Evolutionary conservation across 1,140 invertebrate species (phyloP), one percentile per base, ranked within the genome.

Genomic region (Apis florea): DNA sequence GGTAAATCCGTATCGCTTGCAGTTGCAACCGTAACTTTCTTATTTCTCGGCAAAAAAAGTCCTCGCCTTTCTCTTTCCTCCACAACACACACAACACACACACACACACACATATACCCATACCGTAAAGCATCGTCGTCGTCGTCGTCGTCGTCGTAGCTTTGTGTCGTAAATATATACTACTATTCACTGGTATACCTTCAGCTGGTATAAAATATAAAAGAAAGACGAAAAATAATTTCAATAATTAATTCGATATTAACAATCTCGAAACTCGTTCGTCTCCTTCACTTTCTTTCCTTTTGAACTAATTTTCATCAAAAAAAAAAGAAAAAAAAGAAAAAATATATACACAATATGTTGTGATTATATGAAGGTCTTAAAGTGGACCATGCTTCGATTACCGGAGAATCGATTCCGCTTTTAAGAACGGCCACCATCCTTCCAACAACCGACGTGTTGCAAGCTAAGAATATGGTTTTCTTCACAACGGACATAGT

Each of bases 401-500:
- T 99, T 90, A 99, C 98, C 88, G 98, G 98, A 88, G 98, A 99
- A 95, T 99, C 98, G 59, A 98, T 99, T 93, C 98, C 98, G 1
- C 98, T 99, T 91, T 96, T 97, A 79, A 96, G 98, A 90, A 96
- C 96, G 79, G 94, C 97, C 17, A 97, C 98, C 86, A 98, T 97
- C 95, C 93, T 91, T 98, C 98, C 70, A 96, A 98, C 93, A 97
- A 98, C 86, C 98, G 99, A 94, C 98, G 95, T 98, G 0, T 94
- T 99, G 89, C 98, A 99, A 95, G 99, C 98, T 40, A 98, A 98
- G 93, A 99, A 99, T 92, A 94, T 99, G 89, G 98, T 98, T 74
- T 99, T 99, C 94, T 99, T 99, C 94, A 99, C 98, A 59, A 99
- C 98, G 58, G 98, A 99, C 93, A 98, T 98, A 88, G 98, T 99